Conservation (phyloP, 1,140 invertebrate genomes). For the Aporrectodea caliginosa region DNA sequence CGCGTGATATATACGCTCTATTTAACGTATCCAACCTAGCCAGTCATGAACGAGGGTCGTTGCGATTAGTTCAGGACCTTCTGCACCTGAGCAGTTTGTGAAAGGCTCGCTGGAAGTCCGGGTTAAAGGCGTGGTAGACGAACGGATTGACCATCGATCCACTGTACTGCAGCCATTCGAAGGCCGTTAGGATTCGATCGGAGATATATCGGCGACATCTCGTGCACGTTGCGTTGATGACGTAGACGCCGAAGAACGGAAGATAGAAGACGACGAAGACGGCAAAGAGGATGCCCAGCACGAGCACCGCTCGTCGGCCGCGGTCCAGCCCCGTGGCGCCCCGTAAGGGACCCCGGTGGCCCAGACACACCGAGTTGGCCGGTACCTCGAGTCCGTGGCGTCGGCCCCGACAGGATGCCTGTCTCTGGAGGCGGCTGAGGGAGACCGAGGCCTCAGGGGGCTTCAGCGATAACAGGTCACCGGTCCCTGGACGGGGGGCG, state of each 20-base stretch:
- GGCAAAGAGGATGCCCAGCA: conserved; percentile 39
- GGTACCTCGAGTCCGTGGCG: neutral
- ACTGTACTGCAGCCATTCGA: conserved; percentile 40
- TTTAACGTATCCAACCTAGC: no score
- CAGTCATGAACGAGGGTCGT: no score
- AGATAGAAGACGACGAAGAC: conserved; percentile 40
- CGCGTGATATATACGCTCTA: no score
- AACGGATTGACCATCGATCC: conserved; percentile 41
- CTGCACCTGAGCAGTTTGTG: conserved; percentile 36
- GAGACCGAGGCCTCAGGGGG: neutral
- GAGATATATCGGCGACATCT: conserved; percentile 29
- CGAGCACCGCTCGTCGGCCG: conserved; percentile 25
- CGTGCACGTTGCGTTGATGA: conserved; percentile 35
- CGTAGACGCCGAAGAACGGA: conserved; percentile 40
- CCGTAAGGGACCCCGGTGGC: neutral
- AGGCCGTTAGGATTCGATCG: conserved; percentile 26
- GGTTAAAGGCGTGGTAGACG: conserved; percentile 41
- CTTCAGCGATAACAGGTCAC: no score
- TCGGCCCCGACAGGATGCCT: neutral
- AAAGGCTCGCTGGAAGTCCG: conserved; percentile 37
- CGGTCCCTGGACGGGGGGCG: neutral
- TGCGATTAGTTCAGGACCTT: neutral
- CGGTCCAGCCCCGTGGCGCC: neutral
- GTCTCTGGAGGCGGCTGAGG: neutral
- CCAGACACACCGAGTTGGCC: neutral